phyloP scores from a whole-genome alignment of 2,797 vertebrate genomes.

The Peromyscus aztecus region DNA sequence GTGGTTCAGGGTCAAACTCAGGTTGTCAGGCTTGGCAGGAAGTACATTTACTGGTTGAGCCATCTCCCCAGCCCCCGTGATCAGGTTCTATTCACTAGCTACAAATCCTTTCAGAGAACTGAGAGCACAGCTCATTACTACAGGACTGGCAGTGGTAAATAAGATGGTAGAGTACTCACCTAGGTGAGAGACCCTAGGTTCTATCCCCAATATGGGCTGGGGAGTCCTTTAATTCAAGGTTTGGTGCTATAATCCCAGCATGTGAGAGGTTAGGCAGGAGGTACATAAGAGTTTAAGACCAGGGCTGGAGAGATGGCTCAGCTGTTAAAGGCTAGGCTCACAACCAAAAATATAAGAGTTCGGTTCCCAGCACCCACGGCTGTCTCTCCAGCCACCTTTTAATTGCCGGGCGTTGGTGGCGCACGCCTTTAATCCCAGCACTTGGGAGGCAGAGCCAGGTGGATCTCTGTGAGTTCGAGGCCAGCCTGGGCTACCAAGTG shows the following conservation, averaged over 20 bases:
- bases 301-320: too few relatives aligned
- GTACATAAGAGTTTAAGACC: not conserved
- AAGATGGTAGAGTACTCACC: not conserved
- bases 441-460: too few relatives aligned
- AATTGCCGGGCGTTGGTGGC: too few relatives aligned
- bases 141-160: not conserved
- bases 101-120: not conserved
- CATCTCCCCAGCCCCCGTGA: not conserved
- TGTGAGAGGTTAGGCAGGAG: not conserved
- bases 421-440: too few relatives aligned
- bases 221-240: not conserved
- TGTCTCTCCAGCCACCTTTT: too few relatives aligned
- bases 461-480: too few relatives aligned
- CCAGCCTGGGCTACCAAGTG: too few relatives aligned
- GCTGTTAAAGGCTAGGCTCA: too few relatives aligned
- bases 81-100: not conserved
- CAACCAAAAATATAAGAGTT: too few relatives aligned
- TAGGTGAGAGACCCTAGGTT: not conserved
- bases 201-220: not conserved
- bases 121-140: not conserved
- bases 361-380: too few relatives aligned
- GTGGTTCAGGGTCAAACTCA: not conserved
- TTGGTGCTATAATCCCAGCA: not conserved
- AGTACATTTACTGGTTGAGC: not conserved
- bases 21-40: not conserved